Conservation (phyloP, 2,888 invertebrate genomes). For the Endomychus coccineus region DNA sequence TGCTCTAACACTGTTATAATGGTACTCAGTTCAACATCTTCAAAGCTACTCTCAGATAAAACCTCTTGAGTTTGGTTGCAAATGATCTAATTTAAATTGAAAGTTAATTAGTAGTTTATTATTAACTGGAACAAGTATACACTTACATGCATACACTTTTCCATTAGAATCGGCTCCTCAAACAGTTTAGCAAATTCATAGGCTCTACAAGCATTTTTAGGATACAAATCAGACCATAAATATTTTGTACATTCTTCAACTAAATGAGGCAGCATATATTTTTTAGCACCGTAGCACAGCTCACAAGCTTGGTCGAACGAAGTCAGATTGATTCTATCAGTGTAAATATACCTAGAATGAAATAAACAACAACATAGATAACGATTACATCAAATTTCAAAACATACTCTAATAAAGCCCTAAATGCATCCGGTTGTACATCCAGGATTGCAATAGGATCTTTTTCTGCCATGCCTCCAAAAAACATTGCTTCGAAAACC, state of each 20-base stretch:
- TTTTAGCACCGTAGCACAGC: slow-evolving; percentile 80
- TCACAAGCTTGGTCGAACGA: slow-evolving; percentile 84
- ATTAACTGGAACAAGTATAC: neutral
- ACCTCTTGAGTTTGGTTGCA: slow-evolving; percentile 70
- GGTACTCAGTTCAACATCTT: slow-evolving; percentile 69
- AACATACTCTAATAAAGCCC: slow-evolving; percentile 66
- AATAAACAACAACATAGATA: slow-evolving; percentile 3
- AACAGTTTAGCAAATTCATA: slow-evolving; percentile 82
- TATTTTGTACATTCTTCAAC: slow-evolving; percentile 77
- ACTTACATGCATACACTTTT: slow-evolving; percentile 67
- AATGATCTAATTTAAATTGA: slow-evolving; percentile 54
- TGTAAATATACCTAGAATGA: slow-evolving; percentile 66
- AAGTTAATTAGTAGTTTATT: neutral
- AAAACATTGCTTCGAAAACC: slow-evolving; percentile 85
- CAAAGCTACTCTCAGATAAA: slow-evolving; percentile 65
- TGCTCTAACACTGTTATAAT: slow-evolving; percentile 68
- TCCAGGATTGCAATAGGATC: slow-evolving; percentile 71
- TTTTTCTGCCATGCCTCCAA: slow-evolving; percentile 73
- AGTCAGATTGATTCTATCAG: slow-evolving; percentile 69
- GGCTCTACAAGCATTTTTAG: slow-evolving; percentile 75
- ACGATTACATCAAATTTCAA: neutral
- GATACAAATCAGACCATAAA: slow-evolving; percentile 72
- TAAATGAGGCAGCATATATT: slow-evolving; percentile 77
- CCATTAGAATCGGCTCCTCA: slow-evolving; percentile 73
- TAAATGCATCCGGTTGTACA: slow-evolving; percentile 80